Conservation (phyloP, 2,113 vertebrate species). For the Cyphomyrus discorhynchus region DNA sequence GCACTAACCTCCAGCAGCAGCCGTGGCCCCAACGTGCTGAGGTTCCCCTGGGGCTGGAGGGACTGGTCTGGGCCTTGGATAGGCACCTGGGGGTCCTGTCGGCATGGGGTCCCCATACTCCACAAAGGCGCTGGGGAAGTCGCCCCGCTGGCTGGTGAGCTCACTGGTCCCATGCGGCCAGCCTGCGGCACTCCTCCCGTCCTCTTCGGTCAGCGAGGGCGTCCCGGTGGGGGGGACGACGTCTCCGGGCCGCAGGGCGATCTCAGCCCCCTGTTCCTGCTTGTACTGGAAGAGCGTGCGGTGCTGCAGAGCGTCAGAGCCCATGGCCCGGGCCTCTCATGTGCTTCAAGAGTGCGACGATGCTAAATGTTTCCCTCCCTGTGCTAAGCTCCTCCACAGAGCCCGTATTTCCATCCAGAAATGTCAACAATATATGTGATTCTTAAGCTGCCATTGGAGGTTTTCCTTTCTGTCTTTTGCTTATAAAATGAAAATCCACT, state of each 20-base stretch:
- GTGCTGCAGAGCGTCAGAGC: constrained; percentile 79
- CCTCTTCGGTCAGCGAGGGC: constrained; percentile 66
- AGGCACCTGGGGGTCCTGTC: constrained; percentile 69
- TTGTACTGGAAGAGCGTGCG: constrained; percentile 76
- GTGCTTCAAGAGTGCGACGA: neutral
- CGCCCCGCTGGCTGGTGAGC: constrained; percentile 76
- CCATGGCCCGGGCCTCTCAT: constrained; percentile 45
- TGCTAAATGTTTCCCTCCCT: neutral
- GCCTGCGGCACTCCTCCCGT: constrained; percentile 66
- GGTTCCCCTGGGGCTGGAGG: constrained; percentile 35
- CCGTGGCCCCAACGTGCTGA: constrained; percentile 20
- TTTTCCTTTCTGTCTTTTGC: neutral
- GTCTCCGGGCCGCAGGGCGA: constrained; percentile 76
- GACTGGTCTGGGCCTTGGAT: constrained; percentile 58
- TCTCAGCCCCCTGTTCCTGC: constrained; percentile 81
- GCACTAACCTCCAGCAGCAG: constrained; percentile 59
- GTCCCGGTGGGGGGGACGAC: constrained; percentile 71
- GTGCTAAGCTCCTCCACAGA: neutral
- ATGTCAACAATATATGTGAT: neutral
- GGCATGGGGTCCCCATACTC: constrained; percentile 76
- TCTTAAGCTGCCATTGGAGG: neutral
- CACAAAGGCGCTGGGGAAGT: constrained; percentile 83
- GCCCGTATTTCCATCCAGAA: neutral
- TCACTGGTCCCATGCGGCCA: constrained; percentile 90
- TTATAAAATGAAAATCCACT: neutral